These are phyloP conservation scores for Alloplasta piceator DNA, from an alignment of 2,888 invertebrate genomes.

Conservation along the genomic window DNA sequence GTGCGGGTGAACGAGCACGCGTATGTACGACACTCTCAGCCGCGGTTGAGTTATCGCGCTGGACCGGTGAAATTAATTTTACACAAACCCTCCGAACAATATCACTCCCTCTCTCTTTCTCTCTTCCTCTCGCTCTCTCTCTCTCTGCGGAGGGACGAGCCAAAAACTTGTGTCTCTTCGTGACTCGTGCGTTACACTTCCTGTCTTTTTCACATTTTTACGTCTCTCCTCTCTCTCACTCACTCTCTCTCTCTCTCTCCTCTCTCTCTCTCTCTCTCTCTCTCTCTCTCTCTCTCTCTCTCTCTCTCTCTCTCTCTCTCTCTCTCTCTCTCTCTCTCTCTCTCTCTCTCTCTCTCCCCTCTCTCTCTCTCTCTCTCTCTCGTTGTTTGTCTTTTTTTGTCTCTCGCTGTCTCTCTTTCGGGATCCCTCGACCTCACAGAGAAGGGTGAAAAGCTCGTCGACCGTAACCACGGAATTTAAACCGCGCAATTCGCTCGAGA, in stretches of 20 bases:
- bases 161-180: conserved; percentile 54
- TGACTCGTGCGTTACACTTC: conserved; percentile 40
- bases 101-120: conserved; percentile 9
- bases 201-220: conserved; percentile 13
- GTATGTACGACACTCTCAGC: conserved; percentile 48
- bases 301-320: neutral
- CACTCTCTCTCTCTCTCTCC: conserved; percentile 10
- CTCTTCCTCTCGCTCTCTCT: neutral
- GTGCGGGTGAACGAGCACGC: conserved; percentile 41
- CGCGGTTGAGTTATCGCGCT: conserved; percentile 74
- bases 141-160: conserved; percentile 21
- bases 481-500: conserved; percentile 53
- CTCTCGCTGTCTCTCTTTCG: neutral
- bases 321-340: conserved; percentile 27
- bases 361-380: conserved; percentile 19
- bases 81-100: conserved; percentile 39
- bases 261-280: neutral
- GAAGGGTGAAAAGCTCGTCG: conserved; percentile 17
- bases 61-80: conserved; percentile 74
- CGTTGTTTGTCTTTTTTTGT: conserved; percentile 20
- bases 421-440: neutral
- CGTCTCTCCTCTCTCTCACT: conserved; percentile 14
- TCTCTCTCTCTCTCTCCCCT: conserved; percentile 17
- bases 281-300: conserved; percentile 1
- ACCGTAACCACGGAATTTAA: conserved; percentile 51